Conservation (phyloP, 2,888 invertebrate genomes). For the Acanthacorydalis orientalis region DNA sequence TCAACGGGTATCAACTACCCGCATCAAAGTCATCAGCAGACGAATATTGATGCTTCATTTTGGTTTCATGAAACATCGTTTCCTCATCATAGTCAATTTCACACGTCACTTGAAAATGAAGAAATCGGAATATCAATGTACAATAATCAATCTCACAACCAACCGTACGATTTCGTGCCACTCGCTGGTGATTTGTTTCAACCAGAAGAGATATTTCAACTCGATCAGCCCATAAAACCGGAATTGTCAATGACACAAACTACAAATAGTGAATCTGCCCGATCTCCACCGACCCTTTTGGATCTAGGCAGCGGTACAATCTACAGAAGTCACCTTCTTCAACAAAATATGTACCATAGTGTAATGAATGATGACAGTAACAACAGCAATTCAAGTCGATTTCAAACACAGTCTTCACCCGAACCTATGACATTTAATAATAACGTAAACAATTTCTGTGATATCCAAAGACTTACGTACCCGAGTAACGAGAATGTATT, state of each 20-base stretch:
- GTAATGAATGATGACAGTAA: conserved; percentile 35
- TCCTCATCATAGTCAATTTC: conserved; percentile 20
- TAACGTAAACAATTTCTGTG: conserved; percentile 9
- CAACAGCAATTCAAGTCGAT: conserved; percentile 24
- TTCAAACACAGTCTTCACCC: conserved; percentile 29
- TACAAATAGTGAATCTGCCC: conserved; percentile 22
- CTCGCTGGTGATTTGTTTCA: conserved; percentile 52
- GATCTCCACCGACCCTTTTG: conserved; percentile 52
- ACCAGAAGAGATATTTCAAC: conserved; percentile 61
- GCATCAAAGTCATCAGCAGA: conserved; percentile 12
- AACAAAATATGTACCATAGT: conserved; percentile 16
- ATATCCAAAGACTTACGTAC: conserved; percentile 1
- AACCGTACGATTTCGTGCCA: conserved; percentile 39
- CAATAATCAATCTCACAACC: conserved; percentile 22
- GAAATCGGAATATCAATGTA: conserved; percentile 17
- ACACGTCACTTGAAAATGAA: conserved; percentile 15
- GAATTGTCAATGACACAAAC: conserved; percentile 37
- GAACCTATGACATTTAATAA: conserved; percentile 29
- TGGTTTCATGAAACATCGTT: conserved; percentile 12
- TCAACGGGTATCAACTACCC: conserved; percentile 15
- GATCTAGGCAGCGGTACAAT: conserved; percentile 58
- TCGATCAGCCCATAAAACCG: conserved; percentile 52
- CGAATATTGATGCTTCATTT: conserved; percentile 12
- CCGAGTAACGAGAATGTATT: not conserved
- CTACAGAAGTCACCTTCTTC: conserved; percentile 24